These are phyloP conservation scores for Rhinolophus sinicus DNA, from an alignment of 2,113 vertebrate genomes.

Conservation along the genomic window DNA sequence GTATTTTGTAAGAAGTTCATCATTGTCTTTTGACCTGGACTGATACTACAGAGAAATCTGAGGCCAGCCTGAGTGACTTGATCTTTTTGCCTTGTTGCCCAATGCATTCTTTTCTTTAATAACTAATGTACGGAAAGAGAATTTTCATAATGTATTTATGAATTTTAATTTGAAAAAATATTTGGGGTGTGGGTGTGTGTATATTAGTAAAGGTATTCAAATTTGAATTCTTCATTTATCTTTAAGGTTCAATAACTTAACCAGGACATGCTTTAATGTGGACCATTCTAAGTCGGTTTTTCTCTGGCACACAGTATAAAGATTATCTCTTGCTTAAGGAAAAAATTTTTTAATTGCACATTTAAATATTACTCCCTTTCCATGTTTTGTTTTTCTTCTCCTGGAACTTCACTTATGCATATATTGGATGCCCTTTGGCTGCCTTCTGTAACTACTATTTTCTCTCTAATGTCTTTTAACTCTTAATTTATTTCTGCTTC, in stretches of 20 bases:
- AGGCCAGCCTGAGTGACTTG: not conserved
- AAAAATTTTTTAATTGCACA: not conserved
- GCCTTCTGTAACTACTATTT: not conserved
- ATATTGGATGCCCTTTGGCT: not conserved
- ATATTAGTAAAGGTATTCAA: constrained; percentile 21
- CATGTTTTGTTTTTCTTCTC: not conserved
- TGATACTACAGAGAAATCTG: not conserved
- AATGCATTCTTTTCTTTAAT: not conserved
- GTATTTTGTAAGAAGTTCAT: not conserved
- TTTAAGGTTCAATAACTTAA: not conserved
- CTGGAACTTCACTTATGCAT: not conserved
- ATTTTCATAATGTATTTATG: constrained; percentile 14
- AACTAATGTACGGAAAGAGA: not conserved
- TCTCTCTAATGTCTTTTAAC: not conserved
- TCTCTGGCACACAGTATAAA: not conserved
- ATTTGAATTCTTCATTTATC: not conserved
- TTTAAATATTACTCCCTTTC: not conserved
- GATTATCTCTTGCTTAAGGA: not conserved
- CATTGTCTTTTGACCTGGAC: not conserved
- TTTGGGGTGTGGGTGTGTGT: not conserved
- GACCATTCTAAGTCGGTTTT: not conserved
- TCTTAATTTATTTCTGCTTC: not conserved
- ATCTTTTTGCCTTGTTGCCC: not conserved
- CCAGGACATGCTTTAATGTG: not conserved
- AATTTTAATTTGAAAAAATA: constrained; percentile 36